phyloP scores from a whole-genome alignment of 2,113 vertebrate species.

The Rhinolophus ferrumequinum region DNA sequence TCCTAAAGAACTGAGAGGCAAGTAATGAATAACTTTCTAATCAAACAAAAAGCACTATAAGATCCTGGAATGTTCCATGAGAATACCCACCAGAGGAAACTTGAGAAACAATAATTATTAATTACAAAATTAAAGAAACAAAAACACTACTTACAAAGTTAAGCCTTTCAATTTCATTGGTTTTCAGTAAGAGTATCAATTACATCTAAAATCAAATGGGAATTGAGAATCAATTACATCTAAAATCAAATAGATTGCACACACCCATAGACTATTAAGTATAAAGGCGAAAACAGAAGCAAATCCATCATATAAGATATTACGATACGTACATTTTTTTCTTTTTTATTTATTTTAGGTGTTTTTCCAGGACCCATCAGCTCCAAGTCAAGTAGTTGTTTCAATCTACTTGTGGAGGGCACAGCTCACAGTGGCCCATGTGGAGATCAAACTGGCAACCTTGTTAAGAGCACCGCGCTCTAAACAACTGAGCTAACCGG shows the following conservation, averaged over 20 bases:
- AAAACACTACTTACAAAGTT: conserved; percentile 44
- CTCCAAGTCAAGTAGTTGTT: too few relatives aligned
- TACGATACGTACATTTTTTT: too few relatives aligned
- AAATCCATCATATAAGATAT: not conserved
- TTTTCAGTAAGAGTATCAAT: not conserved
- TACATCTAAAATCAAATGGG: conserved; percentile 27
- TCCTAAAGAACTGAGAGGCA: not conserved
- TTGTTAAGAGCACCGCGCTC: too few relatives aligned
- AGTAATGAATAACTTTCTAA: conserved; percentile 25
- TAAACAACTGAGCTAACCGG: too few relatives aligned
- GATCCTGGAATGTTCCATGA: not conserved
- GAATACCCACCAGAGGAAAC: not conserved
- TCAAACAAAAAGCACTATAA: conserved; percentile 1
- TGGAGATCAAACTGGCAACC: too few relatives aligned
- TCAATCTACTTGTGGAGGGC: too few relatives aligned
- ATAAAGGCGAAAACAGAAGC: not conserved
- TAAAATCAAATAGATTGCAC: conserved; percentile 16
- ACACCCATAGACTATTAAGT: not conserved
- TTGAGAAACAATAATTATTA: conserved; percentile 34
- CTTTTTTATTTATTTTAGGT: too few relatives aligned
- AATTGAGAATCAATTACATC: not conserved
- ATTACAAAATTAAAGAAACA: conserved; percentile 33
- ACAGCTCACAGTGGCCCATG: too few relatives aligned
- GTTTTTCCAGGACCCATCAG: too few relatives aligned
- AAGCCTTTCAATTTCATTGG: conserved; percentile 41